These are phyloP conservation scores for Cepaea hortensis DNA, from an alignment of 2,888 invertebrate species.

Conservation along the genomic window DNA sequence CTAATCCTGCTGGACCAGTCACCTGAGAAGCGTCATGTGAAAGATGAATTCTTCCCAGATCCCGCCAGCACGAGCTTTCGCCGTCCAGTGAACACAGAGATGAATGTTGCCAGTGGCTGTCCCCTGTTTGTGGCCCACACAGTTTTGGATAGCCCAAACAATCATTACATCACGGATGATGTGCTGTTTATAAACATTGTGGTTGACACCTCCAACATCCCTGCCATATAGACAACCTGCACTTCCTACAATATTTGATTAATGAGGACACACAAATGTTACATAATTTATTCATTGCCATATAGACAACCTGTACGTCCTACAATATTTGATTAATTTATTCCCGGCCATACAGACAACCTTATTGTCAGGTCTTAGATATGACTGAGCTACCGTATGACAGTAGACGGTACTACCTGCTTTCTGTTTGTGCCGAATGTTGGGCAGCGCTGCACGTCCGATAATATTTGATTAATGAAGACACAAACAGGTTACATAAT, in stretches of 20 bases:
- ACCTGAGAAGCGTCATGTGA: slow-evolving; percentile 58
- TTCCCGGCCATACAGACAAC: too few species aligned
- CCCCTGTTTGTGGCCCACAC: slow-evolving; percentile 67
- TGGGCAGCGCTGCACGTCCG: too few species aligned
- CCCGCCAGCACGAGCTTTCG: slow-evolving; percentile 68
- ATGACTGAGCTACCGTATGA: too few species aligned
- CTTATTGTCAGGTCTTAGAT: too few species aligned
- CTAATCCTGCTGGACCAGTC: slow-evolving; percentile 71
- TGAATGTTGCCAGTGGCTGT: slow-evolving; percentile 73
- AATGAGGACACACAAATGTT: too few species aligned
- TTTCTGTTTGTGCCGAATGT: too few species aligned
- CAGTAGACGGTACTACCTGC: too few species aligned
- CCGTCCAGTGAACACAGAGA: slow-evolving; percentile 66
- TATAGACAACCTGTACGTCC: too few species aligned
- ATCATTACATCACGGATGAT: slow-evolving; percentile 64
- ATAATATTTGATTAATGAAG: too few species aligned
- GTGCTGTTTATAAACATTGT: slow-evolving; percentile 67
- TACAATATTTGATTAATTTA: too few species aligned
- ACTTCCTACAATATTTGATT: not conserved
- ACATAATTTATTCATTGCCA: too few species aligned
- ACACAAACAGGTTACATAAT: too few species aligned
- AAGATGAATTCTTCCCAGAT: slow-evolving; percentile 72
- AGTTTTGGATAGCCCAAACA: slow-evolving; percentile 59
- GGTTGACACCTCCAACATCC: slow-evolving; percentile 54
- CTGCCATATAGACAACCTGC: slow-evolving; percentile 3